These are phyloP conservation scores for Pocota personata DNA, from an alignment of 2,888 invertebrate species.

Conservation along the genomic window DNA sequence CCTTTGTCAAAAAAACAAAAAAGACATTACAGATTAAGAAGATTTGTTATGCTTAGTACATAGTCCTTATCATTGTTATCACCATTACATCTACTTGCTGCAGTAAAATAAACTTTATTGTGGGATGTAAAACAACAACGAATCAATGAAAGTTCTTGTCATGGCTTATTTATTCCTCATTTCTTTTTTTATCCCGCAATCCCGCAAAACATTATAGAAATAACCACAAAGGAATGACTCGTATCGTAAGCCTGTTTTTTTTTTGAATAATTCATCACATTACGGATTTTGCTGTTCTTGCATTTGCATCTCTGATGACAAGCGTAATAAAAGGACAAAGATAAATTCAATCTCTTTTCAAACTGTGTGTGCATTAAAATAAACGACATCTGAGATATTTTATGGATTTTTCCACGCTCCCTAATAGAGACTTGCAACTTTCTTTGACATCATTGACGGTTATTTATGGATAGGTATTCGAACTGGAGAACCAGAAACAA, in stretches of 20 bases:
- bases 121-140: background rate
- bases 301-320: background rate
- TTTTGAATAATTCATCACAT: background rate
- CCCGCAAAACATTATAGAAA: background rate
- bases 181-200: background rate
- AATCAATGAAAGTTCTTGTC: background rate
- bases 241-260: background rate
- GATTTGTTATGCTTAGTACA: background rate
- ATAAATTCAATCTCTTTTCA: background rate
- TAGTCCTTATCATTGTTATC: background rate
- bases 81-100: background rate
- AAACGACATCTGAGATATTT: too few relatives aligned
- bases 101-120: background rate
- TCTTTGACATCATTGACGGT: too few relatives aligned
- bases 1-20: background rate
- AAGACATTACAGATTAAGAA: background rate
- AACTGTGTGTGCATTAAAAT: background rate
- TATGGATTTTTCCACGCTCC: too few relatives aligned
- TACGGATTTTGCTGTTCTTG: background rate
- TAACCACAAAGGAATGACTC: background rate
- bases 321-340: background rate
- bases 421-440: too few relatives aligned
- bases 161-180: too few relatives aligned
- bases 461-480: too few relatives aligned
- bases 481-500: too few relatives aligned